A percentile compares a stretch with the other conserved stretches of the same genome.
These are phyloP conservation scores for Heliconius melpomene DNA, from an alignment of 1,140 invertebrate genomes.

Conservation along the genomic window DNA sequence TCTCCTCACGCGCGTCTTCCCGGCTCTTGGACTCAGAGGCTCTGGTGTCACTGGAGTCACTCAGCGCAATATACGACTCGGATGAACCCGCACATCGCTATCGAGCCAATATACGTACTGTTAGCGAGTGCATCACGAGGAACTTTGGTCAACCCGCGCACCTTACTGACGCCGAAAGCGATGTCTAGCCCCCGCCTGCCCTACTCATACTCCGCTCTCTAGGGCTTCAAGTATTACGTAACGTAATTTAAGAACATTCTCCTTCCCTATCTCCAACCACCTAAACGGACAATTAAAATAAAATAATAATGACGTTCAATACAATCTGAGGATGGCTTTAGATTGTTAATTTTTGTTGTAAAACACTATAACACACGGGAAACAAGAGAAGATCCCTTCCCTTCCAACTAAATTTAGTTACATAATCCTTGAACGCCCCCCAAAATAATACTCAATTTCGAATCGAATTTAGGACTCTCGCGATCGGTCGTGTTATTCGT, in stretches of 20 bases:
- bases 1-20: constrained; percentile 89
- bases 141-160: constrained; percentile 87
- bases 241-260: too few relatives aligned
- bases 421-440: constrained; percentile 40
- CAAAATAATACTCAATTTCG: constrained; percentile 64
- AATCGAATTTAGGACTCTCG: constrained; percentile 16
- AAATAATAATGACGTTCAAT: too few relatives aligned
- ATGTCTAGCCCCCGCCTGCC: constrained; percentile 63
- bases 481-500: constrained; percentile 39
- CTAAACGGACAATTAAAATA: too few relatives aligned
- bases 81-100: constrained; percentile 89
- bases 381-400: too few relatives aligned
- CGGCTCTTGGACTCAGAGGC: constrained; percentile 89
- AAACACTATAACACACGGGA: too few relatives aligned
- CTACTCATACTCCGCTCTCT: constrained; percentile 17
- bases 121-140: constrained; percentile 88
- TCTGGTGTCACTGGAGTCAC: constrained; percentile 88
- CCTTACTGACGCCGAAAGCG: constrained; percentile 85
- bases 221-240: too few relatives aligned
- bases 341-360: too few relatives aligned
- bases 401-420: too few relatives aligned
- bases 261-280: too few relatives aligned
- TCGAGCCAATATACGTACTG: constrained; percentile 87
- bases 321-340: too few relatives aligned
- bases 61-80: constrained; percentile 92